These are phyloP conservation scores for Ormyrus labotus DNA, from an alignment of 2,888 invertebrate genomes.

Conservation along the genomic window DNA sequence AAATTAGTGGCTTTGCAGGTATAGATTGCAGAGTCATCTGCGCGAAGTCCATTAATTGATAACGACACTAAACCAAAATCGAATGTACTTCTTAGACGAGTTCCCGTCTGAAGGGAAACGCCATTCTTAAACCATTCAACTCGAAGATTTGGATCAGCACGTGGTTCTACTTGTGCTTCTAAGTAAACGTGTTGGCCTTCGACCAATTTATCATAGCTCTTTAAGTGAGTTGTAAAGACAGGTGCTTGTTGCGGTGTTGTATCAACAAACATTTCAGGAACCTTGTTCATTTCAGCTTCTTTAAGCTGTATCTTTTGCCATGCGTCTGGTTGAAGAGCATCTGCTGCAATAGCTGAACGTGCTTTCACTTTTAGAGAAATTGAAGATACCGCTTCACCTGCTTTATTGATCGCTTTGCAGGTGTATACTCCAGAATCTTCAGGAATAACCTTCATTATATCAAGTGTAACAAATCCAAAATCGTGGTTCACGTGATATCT, in stretches of 20 bases:
- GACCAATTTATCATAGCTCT: slow-evolving; percentile 87
- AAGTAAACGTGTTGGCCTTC: slow-evolving; percentile 92
- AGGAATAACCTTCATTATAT: slow-evolving; percentile 90
- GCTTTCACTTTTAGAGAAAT: slow-evolving; percentile 92
- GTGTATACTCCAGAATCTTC: slow-evolving; percentile 95
- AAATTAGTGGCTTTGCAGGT: slow-evolving; percentile 96
- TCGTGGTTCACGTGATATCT: slow-evolving; percentile 94
- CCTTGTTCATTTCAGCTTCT: slow-evolving; percentile 94
- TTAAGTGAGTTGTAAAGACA: slow-evolving; percentile 94
- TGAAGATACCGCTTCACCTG: slow-evolving; percentile 95
- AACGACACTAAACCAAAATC: slow-evolving; percentile 97
- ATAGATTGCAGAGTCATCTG: slow-evolving; percentile 96
- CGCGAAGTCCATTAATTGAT: slow-evolving; percentile 90
- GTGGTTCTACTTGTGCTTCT: slow-evolving; percentile 93
- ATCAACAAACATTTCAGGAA: slow-evolving; percentile 91
- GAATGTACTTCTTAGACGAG: slow-evolving; percentile 93
- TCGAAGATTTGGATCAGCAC: slow-evolving; percentile 90
- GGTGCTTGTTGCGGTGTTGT: slow-evolving; percentile 93
- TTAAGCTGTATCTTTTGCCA: slow-evolving; percentile 94
- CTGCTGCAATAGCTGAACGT: slow-evolving; percentile 87
- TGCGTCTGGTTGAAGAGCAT: slow-evolving; percentile 91
- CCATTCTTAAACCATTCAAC: slow-evolving; percentile 97
- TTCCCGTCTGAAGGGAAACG: slow-evolving; percentile 89
- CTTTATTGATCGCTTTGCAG: slow-evolving; percentile 94
- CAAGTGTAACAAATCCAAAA: slow-evolving; percentile 95